Percentiles rank a stretch among this genome's conserved stretches.
Evolutionary conservation across 2,888 invertebrate species (phyloP).

Genomic region (Polia nebulosa): DNA sequence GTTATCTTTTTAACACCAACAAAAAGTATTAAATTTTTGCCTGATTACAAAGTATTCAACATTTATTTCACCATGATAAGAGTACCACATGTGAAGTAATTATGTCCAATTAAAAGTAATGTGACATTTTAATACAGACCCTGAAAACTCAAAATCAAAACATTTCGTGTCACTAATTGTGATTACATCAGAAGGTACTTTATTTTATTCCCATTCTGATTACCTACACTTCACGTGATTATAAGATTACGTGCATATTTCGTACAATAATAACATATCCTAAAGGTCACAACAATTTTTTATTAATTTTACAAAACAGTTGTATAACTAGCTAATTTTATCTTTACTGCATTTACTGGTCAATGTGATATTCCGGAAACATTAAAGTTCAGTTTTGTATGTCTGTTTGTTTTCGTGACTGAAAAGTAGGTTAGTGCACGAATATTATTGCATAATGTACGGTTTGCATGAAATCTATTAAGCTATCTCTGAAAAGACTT

Average conservation of each 20-base stretch:
- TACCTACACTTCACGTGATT: constrained; percentile 30
- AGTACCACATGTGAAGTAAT: neutral
- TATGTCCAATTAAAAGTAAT: too few species aligned
- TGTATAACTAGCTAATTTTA: constrained; percentile 54
- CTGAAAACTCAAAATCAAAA: constrained; percentile 11
- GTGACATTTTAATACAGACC: too few species aligned
- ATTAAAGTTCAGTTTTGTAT: constrained; percentile 63
- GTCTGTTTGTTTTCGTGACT: constrained; percentile 62
- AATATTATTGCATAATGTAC: constrained; percentile 51
- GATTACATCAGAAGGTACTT: constrained; percentile 11
- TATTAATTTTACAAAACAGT: constrained; percentile 48
- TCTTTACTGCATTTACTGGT: constrained; percentile 25
- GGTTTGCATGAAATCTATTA: constrained; percentile 57
- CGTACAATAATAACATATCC: constrained; percentile 19
- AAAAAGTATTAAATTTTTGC: too few species aligned
- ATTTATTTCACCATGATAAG: neutral
- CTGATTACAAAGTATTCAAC: too few species aligned
- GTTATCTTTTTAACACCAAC: too few species aligned
- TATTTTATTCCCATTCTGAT: constrained; percentile 22
- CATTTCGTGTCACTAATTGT: constrained; percentile 3
- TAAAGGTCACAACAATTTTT: constrained; percentile 57
- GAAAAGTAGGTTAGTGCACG: constrained; percentile 54
- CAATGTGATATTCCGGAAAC: constrained; percentile 56
- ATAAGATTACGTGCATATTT: constrained; percentile 25
- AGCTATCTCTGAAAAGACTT: constrained; percentile 49